phyloP scores from a whole-genome alignment of 2,113 vertebrate species.

The Axis porcinus region DNA sequence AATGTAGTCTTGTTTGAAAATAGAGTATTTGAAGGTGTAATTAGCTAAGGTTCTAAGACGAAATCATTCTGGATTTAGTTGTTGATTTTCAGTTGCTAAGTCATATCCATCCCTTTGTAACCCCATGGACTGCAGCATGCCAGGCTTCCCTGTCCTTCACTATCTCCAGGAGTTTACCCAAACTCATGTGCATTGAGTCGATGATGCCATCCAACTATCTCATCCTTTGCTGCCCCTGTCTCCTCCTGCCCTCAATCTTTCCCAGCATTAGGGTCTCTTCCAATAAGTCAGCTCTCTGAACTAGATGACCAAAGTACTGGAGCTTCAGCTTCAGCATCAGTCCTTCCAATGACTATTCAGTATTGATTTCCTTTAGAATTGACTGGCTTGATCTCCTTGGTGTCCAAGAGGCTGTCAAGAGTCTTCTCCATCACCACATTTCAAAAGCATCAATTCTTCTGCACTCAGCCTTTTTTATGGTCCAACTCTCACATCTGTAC shows the following conservation, averaged over 20 bases:
- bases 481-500: neutral
- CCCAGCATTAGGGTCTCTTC: neutral
- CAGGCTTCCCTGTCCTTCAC: neutral
- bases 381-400: neutral
- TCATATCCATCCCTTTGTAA: neutral
- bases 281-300: neutral
- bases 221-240: neutral
- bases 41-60: neutral
- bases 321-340: neutral
- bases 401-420: neutral
- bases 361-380: neutral
- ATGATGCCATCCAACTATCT: neutral
- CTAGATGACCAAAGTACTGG: neutral
- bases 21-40: neutral
- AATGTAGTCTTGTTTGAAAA: neutral
- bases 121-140: neutral
- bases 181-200: neutral
- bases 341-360: neutral
- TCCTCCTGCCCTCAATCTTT: neutral
- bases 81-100: neutral
- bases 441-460: neutral
- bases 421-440: neutral
- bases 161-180: neutral
- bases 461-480: neutral
- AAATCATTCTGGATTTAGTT: neutral